Percentiles rank a stretch among this genome's conserved stretches.
These are phyloP conservation scores for Pocillopora verrucosa DNA, from an alignment of 64 coral and sea anemone species.

Conservation along the genomic window DNA sequence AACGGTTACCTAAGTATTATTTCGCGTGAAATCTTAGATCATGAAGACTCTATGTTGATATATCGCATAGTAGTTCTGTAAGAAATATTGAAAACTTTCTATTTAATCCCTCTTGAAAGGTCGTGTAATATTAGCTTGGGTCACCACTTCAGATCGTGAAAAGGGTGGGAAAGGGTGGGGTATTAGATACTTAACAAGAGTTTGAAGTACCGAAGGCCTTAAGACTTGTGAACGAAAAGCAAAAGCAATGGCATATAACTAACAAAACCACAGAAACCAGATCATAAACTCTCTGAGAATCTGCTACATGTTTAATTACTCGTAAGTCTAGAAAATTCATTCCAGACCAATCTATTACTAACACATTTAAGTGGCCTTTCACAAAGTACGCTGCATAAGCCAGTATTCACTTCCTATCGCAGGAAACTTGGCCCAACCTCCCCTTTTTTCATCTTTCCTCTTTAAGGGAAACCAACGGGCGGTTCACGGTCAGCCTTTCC, in stretches of 20 bases:
- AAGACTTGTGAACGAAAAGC: background rate
- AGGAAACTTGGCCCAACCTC: too few relatives aligned
- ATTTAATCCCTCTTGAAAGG: slow-evolving; percentile 12
- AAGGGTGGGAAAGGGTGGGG: background rate
- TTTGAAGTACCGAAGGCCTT: background rate
- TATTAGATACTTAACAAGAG: background rate
- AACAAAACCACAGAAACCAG: background rate
- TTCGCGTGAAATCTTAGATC: background rate
- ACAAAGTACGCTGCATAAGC: too few relatives aligned
- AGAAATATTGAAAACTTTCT: slow-evolving; percentile 20
- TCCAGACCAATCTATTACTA: too few relatives aligned
- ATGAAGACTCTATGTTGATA: background rate
- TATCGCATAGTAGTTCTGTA: slow-evolving; percentile 11
- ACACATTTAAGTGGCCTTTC: too few relatives aligned
- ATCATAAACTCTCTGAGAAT: too few relatives aligned
- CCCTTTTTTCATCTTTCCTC: too few relatives aligned
- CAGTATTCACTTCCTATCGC: too few relatives aligned
- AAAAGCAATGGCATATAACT: background rate
- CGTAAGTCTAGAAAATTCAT: too few relatives aligned
- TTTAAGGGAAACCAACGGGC: too few relatives aligned
- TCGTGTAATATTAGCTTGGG: background rate
- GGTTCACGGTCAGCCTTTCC: too few relatives aligned
- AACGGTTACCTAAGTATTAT: too few relatives aligned
- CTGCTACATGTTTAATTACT: too few relatives aligned
- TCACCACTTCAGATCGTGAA: background rate